Base-by-base conservation (phyloP, 2,888 invertebrate species). In the Sisyra terminalis region DNA sequence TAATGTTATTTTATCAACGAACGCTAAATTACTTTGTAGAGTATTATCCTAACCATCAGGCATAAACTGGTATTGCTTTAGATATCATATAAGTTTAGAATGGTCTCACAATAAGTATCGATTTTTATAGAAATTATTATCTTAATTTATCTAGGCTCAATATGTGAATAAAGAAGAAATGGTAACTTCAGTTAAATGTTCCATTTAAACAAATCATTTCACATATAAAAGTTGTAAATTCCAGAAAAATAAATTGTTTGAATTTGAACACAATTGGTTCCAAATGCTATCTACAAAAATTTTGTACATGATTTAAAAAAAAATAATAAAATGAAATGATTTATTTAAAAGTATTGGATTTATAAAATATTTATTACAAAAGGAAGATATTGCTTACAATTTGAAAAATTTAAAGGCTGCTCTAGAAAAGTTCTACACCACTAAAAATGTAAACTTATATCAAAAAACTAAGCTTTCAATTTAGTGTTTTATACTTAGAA, bases 41-140 rank as follows among this genome's bases (percentile, higher is more conserved):
- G 56, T 58, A 57, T 57, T 56, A 52, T 52, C 54, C 49, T 50
- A 52, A 52, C 53, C 50, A 53, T 57, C 56, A 58, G 58, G 58
- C 58, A 57, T 55, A 57, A 13, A 57, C 55, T 56, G 57, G 57
- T 58, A 58, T 58, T 58, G 58, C 58, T 58, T 55, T 57, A 51
- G 53, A 52, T 54, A 52, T 49, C 3, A 43, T 43, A 29, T 42
- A 10, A 42, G 18, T 53, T 55, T 56, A 57, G 55, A 56, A 57
- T 54, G 48, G 49, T 53, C 49, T 53, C 49, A 49, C 46, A 47
- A 48, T 50, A 18, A 38, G 13, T 38, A 18, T 17, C 13, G 13
- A 18, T 9, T 38, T 38, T 24, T 2, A 38, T 24, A 38, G 13
- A 17, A 18, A 38, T 24, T 24, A 38, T 17, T 17, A 18, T 13